Evolutionary conservation across 2,797 vertebrate species (phyloP).

Genomic region (Eospalax fontanierii): DNA sequence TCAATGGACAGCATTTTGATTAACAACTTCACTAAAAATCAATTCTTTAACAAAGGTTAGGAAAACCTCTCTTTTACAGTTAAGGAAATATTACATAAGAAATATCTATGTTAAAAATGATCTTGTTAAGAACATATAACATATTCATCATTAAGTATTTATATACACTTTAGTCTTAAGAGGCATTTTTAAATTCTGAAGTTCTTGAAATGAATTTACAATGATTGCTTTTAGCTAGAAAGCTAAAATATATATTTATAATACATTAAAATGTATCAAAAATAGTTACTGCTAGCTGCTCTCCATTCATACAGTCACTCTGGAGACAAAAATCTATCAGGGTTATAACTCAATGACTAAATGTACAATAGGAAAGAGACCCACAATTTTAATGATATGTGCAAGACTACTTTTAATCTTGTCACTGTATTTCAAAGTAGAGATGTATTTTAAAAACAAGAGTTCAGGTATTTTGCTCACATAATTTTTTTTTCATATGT

Average conservation of each 20-base stretch:
- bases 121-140: background rate
- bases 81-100: constrained; percentile 38
- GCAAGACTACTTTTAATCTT: constrained; percentile 3
- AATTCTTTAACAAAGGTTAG: constrained; percentile 31
- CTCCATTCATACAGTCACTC: background rate
- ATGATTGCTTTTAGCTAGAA: constrained; percentile 42
- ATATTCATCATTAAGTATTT: constrained; percentile 42
- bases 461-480: constrained; percentile 23
- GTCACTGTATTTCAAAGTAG: constrained; percentile 32
- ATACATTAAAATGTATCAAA: constrained; percentile 58
- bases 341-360: constrained; percentile 21
- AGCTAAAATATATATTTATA: constrained; percentile 49
- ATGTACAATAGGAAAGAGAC: constrained; percentile 31
- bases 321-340: background rate
- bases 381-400: background rate
- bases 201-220: constrained; percentile 54
- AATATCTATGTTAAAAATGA: constrained; percentile 52
- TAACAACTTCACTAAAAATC: constrained; percentile 45
- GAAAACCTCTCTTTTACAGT: constrained; percentile 58
- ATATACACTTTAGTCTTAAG: constrained; percentile 17
- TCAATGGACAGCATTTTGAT: background rate
- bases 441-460: constrained; percentile 57
- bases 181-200: constrained; percentile 60
- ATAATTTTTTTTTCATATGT: constrained; percentile 54
- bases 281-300: constrained; percentile 47